Evolutionary conservation across 2,797 vertebrate species (phyloP), one percentile per base, ranked within the genome.

Genomic region (Pantherophis vulpinus): DNA sequence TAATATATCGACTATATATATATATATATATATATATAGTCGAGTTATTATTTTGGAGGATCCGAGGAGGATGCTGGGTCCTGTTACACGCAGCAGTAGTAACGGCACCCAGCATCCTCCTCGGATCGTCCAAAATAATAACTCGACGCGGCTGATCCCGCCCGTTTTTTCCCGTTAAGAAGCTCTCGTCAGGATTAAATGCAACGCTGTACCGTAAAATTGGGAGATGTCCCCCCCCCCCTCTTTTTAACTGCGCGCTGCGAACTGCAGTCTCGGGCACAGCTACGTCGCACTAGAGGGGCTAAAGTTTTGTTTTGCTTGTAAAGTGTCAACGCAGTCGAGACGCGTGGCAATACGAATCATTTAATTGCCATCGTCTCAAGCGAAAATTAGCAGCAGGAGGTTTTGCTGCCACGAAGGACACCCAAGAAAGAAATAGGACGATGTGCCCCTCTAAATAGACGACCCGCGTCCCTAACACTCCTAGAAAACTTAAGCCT

Each of bases 381-480:
- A 83, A 88, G 29, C 6, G 59, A 20, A 60, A 86, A 79, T 23
- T 11, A 74, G 11, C 16, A 20, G 16, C n/a, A 20, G 8, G 29
- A 55, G 37, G 27, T 25, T 66, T 32, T 29, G 14, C 42, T 83
- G 60, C 25, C 20, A 51, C 58, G 88, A 55, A 89, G 91, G 25
- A n/a, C 37, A 61, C 51, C 6, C 6, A 93, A 94, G 92, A 54
- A 87, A 93, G 93, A 94, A 37, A 83, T 27, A 55, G 32, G 66
- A 83, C 58, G 86, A 79, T 89, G 93, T 20, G 14, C 20, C 42
- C 91, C 94, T 91, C 92, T 13, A 32, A 61, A 92, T 27, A 9
- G 59, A 66, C 37, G 93, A 93, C 89, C 94, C 95, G 89, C 54
- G 9, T 13, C 74, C 23, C 74, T 83, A 42, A 79, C 32, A 42